Conservation (phyloP, 2,888 invertebrate genomes). For the Lasioglossum figueresi region DNA sequence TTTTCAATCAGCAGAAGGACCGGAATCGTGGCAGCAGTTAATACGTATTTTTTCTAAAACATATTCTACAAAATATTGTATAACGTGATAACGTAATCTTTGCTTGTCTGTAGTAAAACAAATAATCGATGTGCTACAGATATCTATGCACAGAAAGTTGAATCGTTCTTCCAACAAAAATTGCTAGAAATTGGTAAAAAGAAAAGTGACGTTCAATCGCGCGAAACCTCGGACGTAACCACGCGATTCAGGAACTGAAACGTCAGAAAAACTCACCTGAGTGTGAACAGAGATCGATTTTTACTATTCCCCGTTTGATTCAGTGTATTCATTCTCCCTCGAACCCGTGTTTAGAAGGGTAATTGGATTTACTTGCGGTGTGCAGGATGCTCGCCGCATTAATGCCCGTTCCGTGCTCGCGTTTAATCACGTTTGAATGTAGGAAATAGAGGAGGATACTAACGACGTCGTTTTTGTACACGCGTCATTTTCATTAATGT, state of each 20-base stretch:
- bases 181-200: neutral
- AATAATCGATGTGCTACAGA: neutral
- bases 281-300: neutral
- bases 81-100: neutral
- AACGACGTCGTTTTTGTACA: conserved; percentile 38
- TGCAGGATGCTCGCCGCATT: conserved; percentile 1
- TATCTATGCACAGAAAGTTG: neutral
- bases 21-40: too few relatives aligned
- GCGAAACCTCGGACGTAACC: neutral
- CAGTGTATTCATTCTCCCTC: neutral
- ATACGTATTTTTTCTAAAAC: too few relatives aligned
- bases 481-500: conserved; percentile 48
- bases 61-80: neutral
- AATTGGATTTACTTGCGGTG: conserved; percentile 18
- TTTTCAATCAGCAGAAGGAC: neutral
- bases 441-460: conserved; percentile 25
- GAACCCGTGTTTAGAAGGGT: conserved; percentile 11
- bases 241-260: neutral
- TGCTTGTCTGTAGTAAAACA: neutral
- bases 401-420: conserved; percentile 32
- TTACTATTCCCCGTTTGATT: neutral
- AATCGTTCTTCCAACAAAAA: neutral
- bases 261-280: conserved; percentile 45
- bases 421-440: conserved; percentile 48
- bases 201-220: neutral